These are phyloP conservation scores for Podarcis muralis DNA, from an alignment of 2,113 vertebrate species.

Conservation along the genomic window DNA sequence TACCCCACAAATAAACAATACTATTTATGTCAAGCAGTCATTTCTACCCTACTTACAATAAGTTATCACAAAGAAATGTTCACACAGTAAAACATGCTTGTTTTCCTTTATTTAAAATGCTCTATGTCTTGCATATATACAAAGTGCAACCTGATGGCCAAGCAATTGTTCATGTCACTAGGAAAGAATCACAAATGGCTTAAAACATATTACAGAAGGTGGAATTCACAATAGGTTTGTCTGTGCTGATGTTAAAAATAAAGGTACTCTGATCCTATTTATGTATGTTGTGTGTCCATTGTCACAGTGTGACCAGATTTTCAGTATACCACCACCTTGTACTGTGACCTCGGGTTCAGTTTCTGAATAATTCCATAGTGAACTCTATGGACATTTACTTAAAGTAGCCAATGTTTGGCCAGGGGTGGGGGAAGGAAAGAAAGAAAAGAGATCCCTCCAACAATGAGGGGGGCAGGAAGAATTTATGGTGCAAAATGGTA, in stretches of 20 bases:
- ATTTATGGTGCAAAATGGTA: not conserved
- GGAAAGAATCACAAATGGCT: not conserved
- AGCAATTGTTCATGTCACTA: not conserved
- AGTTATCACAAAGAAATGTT: not conserved
- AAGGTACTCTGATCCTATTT: not conserved
- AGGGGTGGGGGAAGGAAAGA: not conserved
- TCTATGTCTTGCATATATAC: not conserved
- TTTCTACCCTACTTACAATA: not conserved
- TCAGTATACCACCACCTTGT: not conserved
- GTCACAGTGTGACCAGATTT: not conserved
- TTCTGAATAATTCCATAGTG: not conserved
- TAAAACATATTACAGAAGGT: not conserved
- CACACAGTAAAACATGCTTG: not conserved
- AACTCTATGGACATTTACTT: not conserved
- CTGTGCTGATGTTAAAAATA: not conserved
- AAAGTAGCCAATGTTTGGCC: not conserved
- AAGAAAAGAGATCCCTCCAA: not conserved
- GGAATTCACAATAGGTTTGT: not conserved
- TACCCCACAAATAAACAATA: not conserved
- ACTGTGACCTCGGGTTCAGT: not conserved
- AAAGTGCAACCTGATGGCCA: not conserved
- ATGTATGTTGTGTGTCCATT: not conserved
- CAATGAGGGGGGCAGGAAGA: not conserved
- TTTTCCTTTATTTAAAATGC: conserved; percentile 24
- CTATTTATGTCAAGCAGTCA: not conserved